phyloP scores from a whole-genome alignment of 2,888 invertebrate species.

The Tricholauxania praeusta region DNA sequence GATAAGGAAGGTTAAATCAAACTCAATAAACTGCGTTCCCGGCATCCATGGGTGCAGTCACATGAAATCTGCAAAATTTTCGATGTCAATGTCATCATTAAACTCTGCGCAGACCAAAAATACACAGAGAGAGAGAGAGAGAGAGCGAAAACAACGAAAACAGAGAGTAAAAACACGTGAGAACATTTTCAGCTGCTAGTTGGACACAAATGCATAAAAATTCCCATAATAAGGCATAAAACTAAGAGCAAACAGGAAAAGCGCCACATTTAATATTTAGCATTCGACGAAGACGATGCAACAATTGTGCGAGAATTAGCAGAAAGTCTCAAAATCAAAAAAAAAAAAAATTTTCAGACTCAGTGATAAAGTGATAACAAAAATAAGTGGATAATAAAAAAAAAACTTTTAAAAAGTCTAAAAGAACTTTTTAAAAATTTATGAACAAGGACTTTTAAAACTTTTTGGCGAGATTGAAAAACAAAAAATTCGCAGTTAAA shows the following conservation, averaged over 20 bases:
- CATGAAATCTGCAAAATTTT: no score
- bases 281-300: background rate
- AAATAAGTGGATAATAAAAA: constrained; percentile 5
- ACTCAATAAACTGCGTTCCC: no score
- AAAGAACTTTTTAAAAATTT: background rate
- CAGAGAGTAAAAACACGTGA: no score
- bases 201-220: background rate
- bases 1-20: no score
- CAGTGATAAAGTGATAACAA: background rate
- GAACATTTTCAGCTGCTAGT: no score
- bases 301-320: background rate
- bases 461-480: background rate
- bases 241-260: constrained; percentile 26
- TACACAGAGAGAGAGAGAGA: no score
- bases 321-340: no score
- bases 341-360: no score
- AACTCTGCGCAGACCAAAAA: no score
- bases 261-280: constrained; percentile 12
- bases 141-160: no score
- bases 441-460: background rate
- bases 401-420: background rate
- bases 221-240: constrained; percentile 24
- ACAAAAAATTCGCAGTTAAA: background rate
- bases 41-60: no score
- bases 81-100: no score